Conservation (phyloP, 1,140 invertebrate species). For the Cherax destructor region DNA sequence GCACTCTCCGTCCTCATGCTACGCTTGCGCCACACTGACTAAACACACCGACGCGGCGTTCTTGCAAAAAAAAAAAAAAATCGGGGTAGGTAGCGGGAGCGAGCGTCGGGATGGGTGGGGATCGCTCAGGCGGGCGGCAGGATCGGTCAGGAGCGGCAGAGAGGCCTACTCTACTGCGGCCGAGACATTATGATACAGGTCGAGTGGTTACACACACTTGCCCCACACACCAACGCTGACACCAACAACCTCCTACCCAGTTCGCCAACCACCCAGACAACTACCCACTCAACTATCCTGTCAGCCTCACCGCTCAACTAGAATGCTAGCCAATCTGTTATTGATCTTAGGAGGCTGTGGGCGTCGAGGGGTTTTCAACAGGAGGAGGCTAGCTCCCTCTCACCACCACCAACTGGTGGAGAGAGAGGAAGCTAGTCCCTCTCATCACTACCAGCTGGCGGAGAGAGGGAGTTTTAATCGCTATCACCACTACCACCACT, state of each 20-base stretch:
- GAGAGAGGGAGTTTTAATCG: too few species aligned
- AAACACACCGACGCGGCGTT: slow-evolving; percentile 38
- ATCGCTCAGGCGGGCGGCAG: slow-evolving; percentile 8
- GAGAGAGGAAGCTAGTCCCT: too few species aligned
- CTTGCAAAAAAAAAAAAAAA: slow-evolving; percentile 20
- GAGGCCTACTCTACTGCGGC: neutral
- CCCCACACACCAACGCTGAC: neutral
- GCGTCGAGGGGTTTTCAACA: too few species aligned
- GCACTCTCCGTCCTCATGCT: slow-evolving; percentile 30
- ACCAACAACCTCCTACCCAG: neutral
- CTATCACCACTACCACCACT: too few species aligned
- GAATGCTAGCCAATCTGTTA: slow-evolving; percentile 19
- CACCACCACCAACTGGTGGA: too few species aligned
- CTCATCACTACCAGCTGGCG: too few species aligned
- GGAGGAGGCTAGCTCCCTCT: too few species aligned
- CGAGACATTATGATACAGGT: slow-evolving; percentile 37
- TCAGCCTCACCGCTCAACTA: slow-evolving; percentile 7
- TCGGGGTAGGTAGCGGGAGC: slow-evolving; percentile 10
- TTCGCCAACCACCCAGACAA: slow-evolving; percentile 16
- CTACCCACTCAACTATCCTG: slow-evolving; percentile 17
- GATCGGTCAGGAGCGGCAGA: slow-evolving; percentile 14
- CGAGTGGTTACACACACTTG: neutral
- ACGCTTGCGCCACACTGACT: slow-evolving; percentile 44
- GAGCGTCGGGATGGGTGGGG: neutral
- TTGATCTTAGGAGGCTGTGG: neutral